Percentiles rank a stretch among this genome's conserved stretches.
Conservation (phyloP, 2,888 invertebrate genomes). For the Athalia rosae region DNA sequence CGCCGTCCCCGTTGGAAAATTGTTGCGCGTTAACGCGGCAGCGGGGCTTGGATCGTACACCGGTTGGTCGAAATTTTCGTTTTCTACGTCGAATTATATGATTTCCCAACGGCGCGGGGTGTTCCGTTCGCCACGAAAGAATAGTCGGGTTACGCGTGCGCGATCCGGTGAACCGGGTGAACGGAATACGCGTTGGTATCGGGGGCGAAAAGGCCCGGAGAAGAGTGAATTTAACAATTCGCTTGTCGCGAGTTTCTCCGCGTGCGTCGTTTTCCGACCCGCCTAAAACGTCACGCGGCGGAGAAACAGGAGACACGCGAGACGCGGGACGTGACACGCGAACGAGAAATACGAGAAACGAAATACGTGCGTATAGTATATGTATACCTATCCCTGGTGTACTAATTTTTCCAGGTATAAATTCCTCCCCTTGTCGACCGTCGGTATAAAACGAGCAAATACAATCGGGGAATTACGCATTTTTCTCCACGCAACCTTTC, state of each 20-base stretch:
- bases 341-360: not conserved
- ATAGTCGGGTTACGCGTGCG: not conserved
- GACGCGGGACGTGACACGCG: not conserved
- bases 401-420: too few relatives aligned
- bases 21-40: slow-evolving; percentile 21
- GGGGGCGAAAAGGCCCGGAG: not conserved
- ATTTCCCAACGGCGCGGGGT: slow-evolving; percentile 27
- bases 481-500: too few relatives aligned
- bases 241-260: slow-evolving; percentile 21
- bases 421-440: too few relatives aligned
- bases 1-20: slow-evolving; percentile 24
- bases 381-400: too few relatives aligned
- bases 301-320: not conserved
- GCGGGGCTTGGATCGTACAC: not conserved
- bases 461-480: too few relatives aligned
- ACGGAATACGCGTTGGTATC: too few relatives aligned
- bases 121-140: slow-evolving; percentile 17
- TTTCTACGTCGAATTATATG: slow-evolving; percentile 47
- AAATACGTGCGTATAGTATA: too few relatives aligned
- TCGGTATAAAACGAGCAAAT: too few relatives aligned
- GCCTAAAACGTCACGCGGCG: slow-evolving; percentile 9
- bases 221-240: slow-evolving; percentile 17
- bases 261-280: not conserved
- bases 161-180: too few relatives aligned
- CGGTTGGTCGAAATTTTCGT: slow-evolving; percentile 41